A percentile compares a stretch with the other conserved stretches of the same genome.
These are phyloP conservation scores for Capricornis sumatraensis DNA, from an alignment of 2,113 vertebrate genomes.

Conservation along the genomic window DNA sequence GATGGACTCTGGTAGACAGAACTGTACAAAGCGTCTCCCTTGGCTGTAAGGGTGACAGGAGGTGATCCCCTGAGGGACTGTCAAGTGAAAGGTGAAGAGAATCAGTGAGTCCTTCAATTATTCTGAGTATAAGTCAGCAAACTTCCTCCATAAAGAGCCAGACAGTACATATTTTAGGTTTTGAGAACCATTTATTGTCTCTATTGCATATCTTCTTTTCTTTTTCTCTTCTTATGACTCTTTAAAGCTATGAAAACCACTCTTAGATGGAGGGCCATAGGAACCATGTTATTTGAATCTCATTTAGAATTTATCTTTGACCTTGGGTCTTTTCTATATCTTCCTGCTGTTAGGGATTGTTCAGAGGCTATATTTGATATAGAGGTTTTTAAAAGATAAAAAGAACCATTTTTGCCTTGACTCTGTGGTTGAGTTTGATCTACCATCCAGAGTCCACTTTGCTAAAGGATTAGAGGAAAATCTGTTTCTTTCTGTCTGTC, in stretches of 20 bases:
- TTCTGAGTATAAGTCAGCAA: background rate
- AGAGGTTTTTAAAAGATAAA: background rate
- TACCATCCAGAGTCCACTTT: background rate
- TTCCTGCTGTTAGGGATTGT: background rate
- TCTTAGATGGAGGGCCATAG: background rate
- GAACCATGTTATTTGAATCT: background rate
- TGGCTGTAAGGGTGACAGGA: background rate
- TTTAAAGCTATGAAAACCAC: background rate
- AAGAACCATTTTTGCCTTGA: background rate
- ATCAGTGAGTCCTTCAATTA: background rate
- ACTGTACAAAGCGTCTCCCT: rapidly evolving
- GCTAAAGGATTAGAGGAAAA: background rate
- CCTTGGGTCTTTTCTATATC: background rate
- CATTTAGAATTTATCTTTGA: background rate
- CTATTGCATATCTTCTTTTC: background rate
- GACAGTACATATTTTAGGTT: background rate
- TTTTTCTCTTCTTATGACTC: background rate
- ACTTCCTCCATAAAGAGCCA: background rate
- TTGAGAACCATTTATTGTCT: background rate
- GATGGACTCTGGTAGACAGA: background rate
- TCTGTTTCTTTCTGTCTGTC: background rate
- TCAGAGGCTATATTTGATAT: background rate
- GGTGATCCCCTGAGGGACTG: background rate
- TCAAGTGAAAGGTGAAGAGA: background rate
- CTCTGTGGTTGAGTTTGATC: background rate